Conservation (phyloP, 2,888 invertebrate species). For the Thumatha senex region DNA sequence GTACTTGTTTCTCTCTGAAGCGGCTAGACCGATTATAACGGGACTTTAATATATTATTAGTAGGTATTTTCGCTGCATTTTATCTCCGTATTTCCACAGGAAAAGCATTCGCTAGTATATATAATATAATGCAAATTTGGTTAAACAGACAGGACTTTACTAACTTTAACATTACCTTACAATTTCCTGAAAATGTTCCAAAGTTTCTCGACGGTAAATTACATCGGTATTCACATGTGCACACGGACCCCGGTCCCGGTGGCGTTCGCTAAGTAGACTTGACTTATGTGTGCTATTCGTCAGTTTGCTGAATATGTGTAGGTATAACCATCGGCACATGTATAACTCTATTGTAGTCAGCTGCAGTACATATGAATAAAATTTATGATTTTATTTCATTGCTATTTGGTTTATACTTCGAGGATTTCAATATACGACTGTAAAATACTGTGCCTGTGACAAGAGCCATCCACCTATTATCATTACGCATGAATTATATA, state of each 20-base stretch:
- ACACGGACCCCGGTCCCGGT: background rate
- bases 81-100: too few relatives aligned
- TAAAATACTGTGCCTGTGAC: too few relatives aligned
- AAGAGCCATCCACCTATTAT: too few relatives aligned
- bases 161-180: conserved; percentile 1
- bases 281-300: conserved; percentile 34
- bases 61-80: too few relatives aligned
- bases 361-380: conserved; percentile 7
- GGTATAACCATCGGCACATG: conserved; percentile 22
- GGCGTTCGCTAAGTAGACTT: conserved; percentile 32
- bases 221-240: conserved; percentile 28
- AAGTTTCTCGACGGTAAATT: conserved; percentile 35
- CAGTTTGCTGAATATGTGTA: conserved; percentile 13
- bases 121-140: too few relatives aligned
- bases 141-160: background rate
- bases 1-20: too few relatives aligned
- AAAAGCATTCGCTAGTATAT: too few relatives aligned
- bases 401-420: conserved; percentile 1
- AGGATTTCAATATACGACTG: background rate
- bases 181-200: conserved; percentile 36
- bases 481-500: too few relatives aligned
- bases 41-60: too few relatives aligned
- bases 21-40: too few relatives aligned
- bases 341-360: conserved; percentile 10
- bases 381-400: background rate